Conservation (phyloP, 2,888 invertebrate genomes). For the Dinocampus coccinellae region DNA sequence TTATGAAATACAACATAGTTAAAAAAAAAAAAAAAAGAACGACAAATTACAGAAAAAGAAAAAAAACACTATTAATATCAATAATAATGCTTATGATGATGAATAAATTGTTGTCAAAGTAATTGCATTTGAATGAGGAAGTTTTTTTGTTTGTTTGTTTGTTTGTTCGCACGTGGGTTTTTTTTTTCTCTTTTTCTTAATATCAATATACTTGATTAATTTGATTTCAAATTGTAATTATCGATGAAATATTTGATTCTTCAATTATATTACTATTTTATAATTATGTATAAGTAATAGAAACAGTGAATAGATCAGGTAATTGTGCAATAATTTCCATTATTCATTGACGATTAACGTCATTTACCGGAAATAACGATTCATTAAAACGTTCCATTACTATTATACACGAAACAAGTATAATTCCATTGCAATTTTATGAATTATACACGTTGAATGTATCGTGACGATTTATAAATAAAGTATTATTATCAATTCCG, state of each 20-base stretch:
- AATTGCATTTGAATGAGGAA: too few species aligned
- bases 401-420: background rate
- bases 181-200: too few species aligned
- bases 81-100: too few species aligned
- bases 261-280: background rate
- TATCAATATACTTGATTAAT: too few species aligned
- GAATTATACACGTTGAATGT: background rate
- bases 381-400: background rate
- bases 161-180: too few species aligned
- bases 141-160: too few species aligned
- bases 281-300: background rate
- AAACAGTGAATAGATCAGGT: background rate
- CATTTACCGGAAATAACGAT: conserved; percentile 3
- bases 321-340: background rate
- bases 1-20: background rate
- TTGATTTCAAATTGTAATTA: background rate
- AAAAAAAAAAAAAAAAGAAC: background rate
- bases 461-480: background rate
- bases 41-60: too few species aligned
- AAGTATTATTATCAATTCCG: background rate
- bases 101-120: too few species aligned
- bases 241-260: background rate
- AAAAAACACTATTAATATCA: too few species aligned
- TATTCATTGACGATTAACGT: background rate
- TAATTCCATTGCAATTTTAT: background rate